These are phyloP conservation scores for Dryobotodes eremita DNA, from an alignment of 2,888 invertebrate genomes.

Conservation along the genomic window DNA sequence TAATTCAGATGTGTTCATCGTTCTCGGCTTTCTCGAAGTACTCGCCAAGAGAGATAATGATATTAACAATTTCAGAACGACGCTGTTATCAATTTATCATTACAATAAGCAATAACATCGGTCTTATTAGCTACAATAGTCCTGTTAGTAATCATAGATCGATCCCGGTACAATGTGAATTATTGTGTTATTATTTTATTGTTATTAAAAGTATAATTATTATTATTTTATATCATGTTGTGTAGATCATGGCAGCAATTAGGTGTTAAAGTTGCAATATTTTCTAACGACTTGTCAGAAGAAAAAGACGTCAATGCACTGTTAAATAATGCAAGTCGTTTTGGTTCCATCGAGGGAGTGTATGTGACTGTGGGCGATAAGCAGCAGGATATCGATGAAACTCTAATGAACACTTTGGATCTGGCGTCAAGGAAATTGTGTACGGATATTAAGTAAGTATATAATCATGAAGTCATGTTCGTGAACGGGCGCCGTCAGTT, in stretches of 20 bases:
- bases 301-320: slow-evolving; percentile 22
- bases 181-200: background rate
- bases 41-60: background rate
- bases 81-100: background rate
- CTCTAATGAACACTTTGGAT: slow-evolving; percentile 35
- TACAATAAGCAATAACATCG: background rate
- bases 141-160: too few relatives aligned
- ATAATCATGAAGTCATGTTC: too few relatives aligned
- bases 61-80: background rate
- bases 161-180: background rate
- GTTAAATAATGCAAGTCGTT: slow-evolving; percentile 20
- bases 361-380: slow-evolving; percentile 42
- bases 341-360: slow-evolving; percentile 46
- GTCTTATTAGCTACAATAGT: background rate
- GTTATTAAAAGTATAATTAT: background rate
- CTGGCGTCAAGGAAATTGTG: slow-evolving; percentile 41
- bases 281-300: slow-evolving; percentile 30
- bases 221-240: background rate
- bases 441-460: slow-evolving; percentile 44
- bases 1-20: background rate
- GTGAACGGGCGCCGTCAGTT: too few relatives aligned
- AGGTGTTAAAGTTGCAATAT: slow-evolving; percentile 37
- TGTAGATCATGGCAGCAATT: slow-evolving; percentile 49
- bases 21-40: background rate
- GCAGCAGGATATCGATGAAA: slow-evolving; percentile 19